Percentiles rank a stretch among this genome's conserved stretches.
Evolutionary conservation across 2,888 invertebrate species (phyloP).

Genomic region (Plebejus anna): DNA sequence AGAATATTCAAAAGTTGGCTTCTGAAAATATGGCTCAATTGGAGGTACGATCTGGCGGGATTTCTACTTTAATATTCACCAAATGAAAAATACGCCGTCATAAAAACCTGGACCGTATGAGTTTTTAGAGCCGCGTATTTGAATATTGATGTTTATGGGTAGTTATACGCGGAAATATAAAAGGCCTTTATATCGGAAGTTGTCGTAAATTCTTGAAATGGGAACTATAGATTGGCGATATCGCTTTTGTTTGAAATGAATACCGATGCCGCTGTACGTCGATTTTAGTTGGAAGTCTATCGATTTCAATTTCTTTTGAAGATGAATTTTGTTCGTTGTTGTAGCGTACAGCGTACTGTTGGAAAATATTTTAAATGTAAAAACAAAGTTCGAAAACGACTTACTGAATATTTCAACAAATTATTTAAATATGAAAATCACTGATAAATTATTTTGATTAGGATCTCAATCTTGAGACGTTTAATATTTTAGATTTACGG

Average conservation of each 20-base stretch:
- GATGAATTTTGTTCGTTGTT: conserved; percentile 16
- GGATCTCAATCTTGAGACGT: too few species aligned
- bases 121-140: conserved; percentile 66
- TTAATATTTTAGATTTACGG: background rate
- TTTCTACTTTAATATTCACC: conserved; percentile 70
- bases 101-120: conserved; percentile 70
- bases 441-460: background rate
- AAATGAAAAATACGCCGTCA: conserved; percentile 70
- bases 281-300: conserved; percentile 15
- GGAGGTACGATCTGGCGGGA: conserved; percentile 59
- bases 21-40: conserved; percentile 71
- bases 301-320: conserved; percentile 22
- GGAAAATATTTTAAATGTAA: background rate
- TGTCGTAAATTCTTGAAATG: conserved; percentile 46
- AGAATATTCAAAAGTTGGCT: conserved; percentile 69
- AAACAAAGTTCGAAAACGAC: background rate
- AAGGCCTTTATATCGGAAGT: conserved; percentile 43
- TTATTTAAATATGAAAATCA: background rate
- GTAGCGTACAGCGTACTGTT: background rate
- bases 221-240: conserved; percentile 40
- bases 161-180: conserved; percentile 44
- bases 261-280: conserved; percentile 18
- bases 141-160: conserved; percentile 73
- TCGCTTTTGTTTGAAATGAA: conserved; percentile 29
- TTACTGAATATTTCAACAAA: background rate